phyloP scores from a whole-genome alignment of 2,888 invertebrate genomes.

The Eupelmus urozonus region DNA sequence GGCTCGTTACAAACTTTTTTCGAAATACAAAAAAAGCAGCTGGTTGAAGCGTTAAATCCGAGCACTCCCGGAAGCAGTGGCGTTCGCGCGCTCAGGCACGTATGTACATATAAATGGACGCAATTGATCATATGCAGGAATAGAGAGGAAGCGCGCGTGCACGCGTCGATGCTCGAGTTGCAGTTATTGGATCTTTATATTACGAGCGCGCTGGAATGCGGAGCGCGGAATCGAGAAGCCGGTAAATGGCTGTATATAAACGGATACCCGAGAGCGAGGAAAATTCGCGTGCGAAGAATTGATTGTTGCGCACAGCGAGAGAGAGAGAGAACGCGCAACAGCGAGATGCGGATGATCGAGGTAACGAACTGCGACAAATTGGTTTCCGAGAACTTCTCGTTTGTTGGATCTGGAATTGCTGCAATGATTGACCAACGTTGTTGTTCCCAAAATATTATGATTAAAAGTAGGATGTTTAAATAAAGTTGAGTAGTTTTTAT shows the following conservation, averaged over 20 bases:
- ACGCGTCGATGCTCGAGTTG: not conserved
- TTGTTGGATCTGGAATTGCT: not conserved
- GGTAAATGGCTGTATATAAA: not conserved
- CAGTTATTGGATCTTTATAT: constrained; percentile 19
- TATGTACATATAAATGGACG: not conserved
- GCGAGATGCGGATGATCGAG: constrained; percentile 11
- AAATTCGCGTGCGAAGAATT: not conserved
- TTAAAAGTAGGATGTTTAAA: too few relatives aligned
- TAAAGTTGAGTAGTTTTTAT: too few relatives aligned
- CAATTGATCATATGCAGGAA: too few relatives aligned
- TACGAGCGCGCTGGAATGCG: constrained; percentile 4
- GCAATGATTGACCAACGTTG: not conserved
- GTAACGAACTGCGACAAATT: constrained; percentile 55
- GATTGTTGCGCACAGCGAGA: constrained; percentile 18
- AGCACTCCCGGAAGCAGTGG: too few relatives aligned
- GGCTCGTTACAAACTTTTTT: too few relatives aligned
- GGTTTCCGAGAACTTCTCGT: not conserved
- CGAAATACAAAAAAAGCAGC: too few relatives aligned
- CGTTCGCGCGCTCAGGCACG: too few relatives aligned
- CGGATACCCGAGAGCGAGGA: not conserved
- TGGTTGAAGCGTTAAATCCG: too few relatives aligned
- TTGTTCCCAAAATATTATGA: too few relatives aligned
- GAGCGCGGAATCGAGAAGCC: not conserved
- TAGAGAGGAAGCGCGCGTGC: not conserved
- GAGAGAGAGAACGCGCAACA: too few relatives aligned